Conservation (phyloP, 2,113 vertebrate genomes). For the Bujurquina vittata region DNA sequence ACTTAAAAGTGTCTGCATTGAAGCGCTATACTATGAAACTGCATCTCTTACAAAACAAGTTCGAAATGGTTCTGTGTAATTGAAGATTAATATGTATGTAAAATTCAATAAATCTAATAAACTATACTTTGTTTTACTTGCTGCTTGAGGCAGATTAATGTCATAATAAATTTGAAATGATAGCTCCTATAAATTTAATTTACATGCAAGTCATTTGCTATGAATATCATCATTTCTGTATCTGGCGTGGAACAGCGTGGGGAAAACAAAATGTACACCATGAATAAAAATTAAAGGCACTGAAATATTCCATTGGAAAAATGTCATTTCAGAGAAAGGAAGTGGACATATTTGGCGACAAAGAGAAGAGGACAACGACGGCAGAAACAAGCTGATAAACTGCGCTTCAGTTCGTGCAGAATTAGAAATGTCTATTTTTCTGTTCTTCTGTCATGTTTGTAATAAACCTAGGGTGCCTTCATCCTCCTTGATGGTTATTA, state of each 20-base stretch:
- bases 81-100: not conserved
- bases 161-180: not conserved
- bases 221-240: not conserved
- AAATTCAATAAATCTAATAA: not conserved
- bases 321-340: not conserved
- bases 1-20: not conserved
- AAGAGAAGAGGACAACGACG: not conserved
- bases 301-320: not conserved
- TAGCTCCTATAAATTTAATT: not conserved
- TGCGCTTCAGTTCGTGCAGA: not conserved
- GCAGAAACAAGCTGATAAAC: not conserved
- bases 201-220: not conserved
- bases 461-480: not conserved
- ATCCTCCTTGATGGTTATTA: not conserved
- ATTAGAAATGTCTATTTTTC: not conserved
- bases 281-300: too few species aligned
- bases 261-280: not conserved
- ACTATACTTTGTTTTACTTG: not conserved
- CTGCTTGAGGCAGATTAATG: not conserved
- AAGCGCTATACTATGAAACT: not conserved
- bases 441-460: not conserved
- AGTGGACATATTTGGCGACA: not conserved
- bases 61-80: not conserved
- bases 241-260: not conserved
- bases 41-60: too few species aligned